Base-by-base conservation (phyloP, 2,888 invertebrate species). In the Ornithoptera alexandrae region DNA sequence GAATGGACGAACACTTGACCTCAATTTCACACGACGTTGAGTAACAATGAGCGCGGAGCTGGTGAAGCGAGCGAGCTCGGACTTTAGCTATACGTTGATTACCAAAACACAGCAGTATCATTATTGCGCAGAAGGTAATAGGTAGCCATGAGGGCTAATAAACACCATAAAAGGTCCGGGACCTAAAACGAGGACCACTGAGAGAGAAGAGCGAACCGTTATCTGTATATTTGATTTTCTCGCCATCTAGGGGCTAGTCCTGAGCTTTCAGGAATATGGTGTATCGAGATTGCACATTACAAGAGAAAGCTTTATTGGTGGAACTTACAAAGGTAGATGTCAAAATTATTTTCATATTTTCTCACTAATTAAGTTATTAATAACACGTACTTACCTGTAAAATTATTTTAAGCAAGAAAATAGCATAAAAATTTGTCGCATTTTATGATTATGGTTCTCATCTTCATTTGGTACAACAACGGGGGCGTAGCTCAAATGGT, bases 401-500 rank as follows among this genome's bases (percentile, higher is more conserved):
- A 0, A 2, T 15, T 18, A 15, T 17, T 50, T 50, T 17, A 15
- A 17, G 15, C 12, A 18, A 50, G 12, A 17, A 57, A 2, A 57
- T 18, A n/a, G 39, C 1, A 0, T 39, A 7, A 57, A n/a, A 20
- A 10, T 22, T 10, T 10, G 12, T 22, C 10, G 57, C 7, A 10
- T 53, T 58, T n/a, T 22, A 58, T 10, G 57, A 57, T 20, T 57
- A 58, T 3, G 12, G 22, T 22, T 22, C 22, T 12, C 7, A 58
- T 58, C 8, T 58, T 58, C 22, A 58, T n/a, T 12, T 8, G 3
- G 2, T 10, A 12, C 8, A 7, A 12, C 4, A 58, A 1, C 15
- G 62, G 90, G 91, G 92, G 90, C 90, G 92, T 91, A 91, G 92
- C 91, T 92, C 92, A 92, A 92, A 92, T 91, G 92, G 92, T 92